Evolutionary conservation across 2,888 invertebrate species (phyloP), one percentile per base, ranked within the genome.

Genomic region (Halictus ligatus): DNA sequence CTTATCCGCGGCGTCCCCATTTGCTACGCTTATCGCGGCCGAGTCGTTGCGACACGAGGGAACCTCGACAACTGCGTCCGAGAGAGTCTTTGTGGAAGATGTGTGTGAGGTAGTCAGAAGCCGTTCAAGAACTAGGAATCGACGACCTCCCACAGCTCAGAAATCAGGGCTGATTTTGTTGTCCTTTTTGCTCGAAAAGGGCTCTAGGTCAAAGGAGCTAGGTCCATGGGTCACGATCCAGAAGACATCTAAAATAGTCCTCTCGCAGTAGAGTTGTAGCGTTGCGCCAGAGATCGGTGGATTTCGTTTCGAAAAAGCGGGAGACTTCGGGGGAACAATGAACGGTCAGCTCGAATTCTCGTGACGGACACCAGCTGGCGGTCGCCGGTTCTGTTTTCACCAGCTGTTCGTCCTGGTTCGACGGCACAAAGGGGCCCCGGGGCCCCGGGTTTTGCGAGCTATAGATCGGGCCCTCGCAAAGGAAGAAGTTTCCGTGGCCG

Each of bases 321-420:
- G 35, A 67, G 35, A 67, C 40, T 73, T 35, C 50, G 50, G 21
- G 13, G 21, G 50, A 50, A 73, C 48, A 73, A 75, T 58, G 54
- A 58, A 13, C 0, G 29, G 15, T 12, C 15, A 29, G 60, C 60
- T 25, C 77, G 77, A 54, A 71, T 78, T 35, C 40, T 40, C 40
- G 67, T 73, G 50, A 72, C 80, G 80, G 25, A 58, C 77, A 73
- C 80, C 91, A 90, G 89, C 89, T 90, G 90, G 81, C 75, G 72
- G 69, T 76, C 85, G 80, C 50, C 81, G 81, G 81, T 69, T 88
- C 88, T 74, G 85, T 84, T 90, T 90, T 85, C 90, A 84, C 85
- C 91, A 91, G 90, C 88, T 90, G 91, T 86, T 88, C 77, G 46
- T 81, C 35, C 67, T 64, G 25, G 60, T 67, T 46, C 54, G 46